Base-by-base conservation (phyloP, 2,113 vertebrate genomes). In the Herpetotheres cachinnans region DNA sequence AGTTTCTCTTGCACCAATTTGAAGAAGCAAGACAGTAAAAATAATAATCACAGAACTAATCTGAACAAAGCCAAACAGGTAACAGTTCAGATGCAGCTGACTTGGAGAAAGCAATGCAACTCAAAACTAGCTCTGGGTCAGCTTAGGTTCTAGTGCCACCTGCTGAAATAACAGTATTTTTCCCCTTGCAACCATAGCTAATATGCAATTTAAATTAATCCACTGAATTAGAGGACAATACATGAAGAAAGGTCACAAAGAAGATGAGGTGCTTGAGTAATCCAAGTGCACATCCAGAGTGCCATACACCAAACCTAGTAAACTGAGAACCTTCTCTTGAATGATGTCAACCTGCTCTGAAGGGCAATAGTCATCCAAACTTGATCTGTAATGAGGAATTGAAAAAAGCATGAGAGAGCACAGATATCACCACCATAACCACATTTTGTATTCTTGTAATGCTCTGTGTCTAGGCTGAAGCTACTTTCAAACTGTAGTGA, bases 341-440 rank as follows among this genome's bases (percentile, higher is more conserved):
- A 99, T 99, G 11, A 92, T 95, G 46, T 99, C 98, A 92, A 99
- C 99, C 97, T 99, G 99, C 73, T 99, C 98, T n/a, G 98, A 94
- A 49, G 99, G 99, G 88, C 99, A 99, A 93, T 99, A 99, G n/a
- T 99, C 99, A 98, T 99, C 99, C 54, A 99, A 97, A 98, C 99
- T 99, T 77, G 99, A 99, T 96, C 99, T 99, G 97, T 20, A 72
- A 71, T 74, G 66, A 84, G 58, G 63, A 62, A 74, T 62, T 63
- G 59, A 79, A 72, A 95, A 61, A 70, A 62, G 11, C 87, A 80
- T 61, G 42, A 87, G 24, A 49, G 14, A 47, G 19, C 20, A 76
- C 16, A 89, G 26, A 1, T 54, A 85, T 16, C 25, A 34, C 36
- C 27, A 59, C 3, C 54, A 82, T 14, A 34, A 63, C 25, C 19